A percentile compares a stretch with the other conserved stretches of the same genome.
Conservation (phyloP, 2,113 vertebrate genomes). For the Centrocercus urophasianus region DNA sequence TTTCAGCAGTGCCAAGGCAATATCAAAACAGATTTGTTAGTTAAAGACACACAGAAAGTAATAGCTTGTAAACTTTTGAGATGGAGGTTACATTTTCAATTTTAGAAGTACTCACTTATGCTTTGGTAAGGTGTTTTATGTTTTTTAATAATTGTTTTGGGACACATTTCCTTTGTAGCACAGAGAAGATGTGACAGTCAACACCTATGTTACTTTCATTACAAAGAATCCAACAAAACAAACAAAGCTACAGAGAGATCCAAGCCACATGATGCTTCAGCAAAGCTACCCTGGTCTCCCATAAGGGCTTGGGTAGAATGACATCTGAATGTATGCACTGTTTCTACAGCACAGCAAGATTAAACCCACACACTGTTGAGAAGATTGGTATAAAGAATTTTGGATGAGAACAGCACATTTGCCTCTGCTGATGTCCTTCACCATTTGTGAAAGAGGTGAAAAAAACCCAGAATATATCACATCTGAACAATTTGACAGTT, state of each 20-base stretch:
- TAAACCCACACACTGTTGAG: background rate
- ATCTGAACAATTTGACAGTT: background rate
- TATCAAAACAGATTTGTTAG: background rate
- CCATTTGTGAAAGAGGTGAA: background rate
- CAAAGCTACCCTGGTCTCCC: background rate
- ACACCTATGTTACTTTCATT: background rate
- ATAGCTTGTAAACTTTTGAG: background rate
- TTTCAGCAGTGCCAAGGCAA: background rate
- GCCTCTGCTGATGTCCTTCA: background rate
- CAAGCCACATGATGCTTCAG: background rate
- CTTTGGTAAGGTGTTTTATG: background rate
- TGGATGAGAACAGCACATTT: background rate
- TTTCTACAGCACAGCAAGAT: background rate
- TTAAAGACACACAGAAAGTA: background rate
- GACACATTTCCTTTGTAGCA: background rate
- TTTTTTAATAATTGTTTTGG: background rate
- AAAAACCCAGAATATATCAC: background rate
- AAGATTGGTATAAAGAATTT: background rate
- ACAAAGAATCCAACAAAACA: background rate
- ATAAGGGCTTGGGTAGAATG: background rate
- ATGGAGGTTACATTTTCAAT: background rate
- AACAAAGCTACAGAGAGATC: background rate
- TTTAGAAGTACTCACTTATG: background rate
- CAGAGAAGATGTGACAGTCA: background rate
- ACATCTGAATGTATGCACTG: background rate